Evolutionary conservation across 2,797 vertebrate species (phyloP).

Genomic region (Sebastes trivittatus): DNA sequence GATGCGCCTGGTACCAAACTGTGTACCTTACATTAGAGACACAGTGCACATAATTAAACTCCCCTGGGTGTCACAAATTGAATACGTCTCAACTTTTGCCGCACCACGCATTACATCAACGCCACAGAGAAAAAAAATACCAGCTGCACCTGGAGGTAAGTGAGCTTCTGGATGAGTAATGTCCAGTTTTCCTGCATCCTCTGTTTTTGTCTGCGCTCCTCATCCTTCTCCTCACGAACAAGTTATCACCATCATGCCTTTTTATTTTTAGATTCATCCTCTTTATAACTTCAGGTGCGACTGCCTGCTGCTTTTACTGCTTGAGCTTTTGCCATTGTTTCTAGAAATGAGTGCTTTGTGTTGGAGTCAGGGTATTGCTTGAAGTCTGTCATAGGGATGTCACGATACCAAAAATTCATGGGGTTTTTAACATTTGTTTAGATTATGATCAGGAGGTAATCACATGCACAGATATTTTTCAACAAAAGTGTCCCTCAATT

Average conservation of each 20-base stretch:
- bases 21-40: not conserved
- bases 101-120: not conserved
- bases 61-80: not conserved
- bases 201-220: not conserved
- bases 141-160: not conserved
- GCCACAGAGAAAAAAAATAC: not conserved
- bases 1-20: not conserved
- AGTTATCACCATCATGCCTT: not conserved
- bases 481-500: no score
- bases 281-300: not conserved
- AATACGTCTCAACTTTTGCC: not conserved
- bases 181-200: not conserved
- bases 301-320: no score
- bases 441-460: no score
- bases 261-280: not conserved
- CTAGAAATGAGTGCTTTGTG: no score
- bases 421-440: no score
- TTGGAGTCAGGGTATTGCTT: no score
- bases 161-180: not conserved
- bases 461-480: no score
- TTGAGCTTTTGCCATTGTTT: no score
- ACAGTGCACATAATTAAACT: not conserved
- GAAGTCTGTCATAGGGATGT: no score
- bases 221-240: not conserved
- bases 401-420: no score